Evolutionary conservation across 2,888 invertebrate species (phyloP), one percentile per base, ranked within the genome.

Genomic region (Pterostichus niger): DNA sequence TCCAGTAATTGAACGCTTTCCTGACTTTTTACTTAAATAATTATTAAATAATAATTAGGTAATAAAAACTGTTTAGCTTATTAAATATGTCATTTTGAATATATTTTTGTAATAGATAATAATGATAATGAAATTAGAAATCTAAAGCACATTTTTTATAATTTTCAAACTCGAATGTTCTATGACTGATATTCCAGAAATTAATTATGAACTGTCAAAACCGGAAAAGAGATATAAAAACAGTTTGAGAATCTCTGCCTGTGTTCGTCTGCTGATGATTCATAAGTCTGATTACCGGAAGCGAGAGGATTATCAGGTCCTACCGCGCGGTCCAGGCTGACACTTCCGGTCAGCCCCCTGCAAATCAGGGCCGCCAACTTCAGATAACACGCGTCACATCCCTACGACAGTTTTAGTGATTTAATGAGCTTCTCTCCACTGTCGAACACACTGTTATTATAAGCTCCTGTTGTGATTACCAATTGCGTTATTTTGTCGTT

Each of bases 331-430:
- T 40, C 44, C 68, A 17, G 40, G 11, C 76, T 31, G 76, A 54
- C 76, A 76, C 54, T 76, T 76, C 76, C 76, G 76, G 56, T 68
- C 68, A 68, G 35, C 35, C 68, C 56, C 75, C 54, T 76, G 54
- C 76, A 54, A 56, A 56, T 76, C 40, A 54, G 35, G 56, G 10
- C 35, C 76, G 54, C 76, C 76, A 56, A 56, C 76, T 76, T 76
- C 76, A 76, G 76, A 76, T 76, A 76, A 76, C 76, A 33, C 35
- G 52, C 31, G 56, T 40, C 76, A 68, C 68, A 68, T 68, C 56
- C 33, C 76, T 56, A 40, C 35, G 76, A 56, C 54, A 56, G 76
- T 56, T 76, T 68, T 76, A 35, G 76, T 76, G 52, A 54, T 76
- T 52, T 76, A 76, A 76, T 76, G 76, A 76, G 56, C 68, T 24